Evolutionary conservation across 1,140 invertebrate genomes (phyloP).

Genomic region (Leucophenga varia): DNA sequence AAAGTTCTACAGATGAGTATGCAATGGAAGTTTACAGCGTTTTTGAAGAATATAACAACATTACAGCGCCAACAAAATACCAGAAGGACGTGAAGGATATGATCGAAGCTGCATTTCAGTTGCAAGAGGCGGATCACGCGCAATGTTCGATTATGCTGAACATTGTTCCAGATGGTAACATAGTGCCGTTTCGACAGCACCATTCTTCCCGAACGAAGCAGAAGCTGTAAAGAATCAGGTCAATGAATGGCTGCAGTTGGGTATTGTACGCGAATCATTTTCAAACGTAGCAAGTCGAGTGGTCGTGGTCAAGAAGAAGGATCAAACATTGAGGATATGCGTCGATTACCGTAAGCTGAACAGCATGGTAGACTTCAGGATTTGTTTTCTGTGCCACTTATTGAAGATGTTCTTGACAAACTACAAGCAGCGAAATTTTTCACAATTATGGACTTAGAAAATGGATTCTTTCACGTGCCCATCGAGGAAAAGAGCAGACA

Average conservation of each 20-base stretch:
- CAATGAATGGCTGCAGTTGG: neutral
- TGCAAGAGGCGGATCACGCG: neutral
- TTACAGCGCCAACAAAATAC: too few relatives aligned
- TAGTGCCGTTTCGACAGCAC: neutral
- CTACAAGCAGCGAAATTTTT: conserved; percentile 21
- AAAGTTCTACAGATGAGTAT: too few relatives aligned
- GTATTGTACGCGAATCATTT: neutral
- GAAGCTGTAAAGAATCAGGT: neutral
- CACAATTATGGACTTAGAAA: conserved; percentile 32
- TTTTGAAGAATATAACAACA: too few relatives aligned
- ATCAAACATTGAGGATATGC: too few relatives aligned
- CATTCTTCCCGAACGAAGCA: neutral
- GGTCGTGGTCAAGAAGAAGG: too few relatives aligned
- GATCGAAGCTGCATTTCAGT: too few relatives aligned
- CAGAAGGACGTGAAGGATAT: too few relatives aligned
- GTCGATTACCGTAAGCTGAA: too few relatives aligned
- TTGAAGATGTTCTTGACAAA: conserved; percentile 20
- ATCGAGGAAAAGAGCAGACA: conserved; percentile 27
- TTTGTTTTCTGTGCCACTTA: conserved; percentile 15
- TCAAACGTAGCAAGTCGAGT: too few relatives aligned
- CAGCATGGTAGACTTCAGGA: too few relatives aligned
- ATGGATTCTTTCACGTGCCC: conserved; percentile 39
- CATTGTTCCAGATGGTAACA: neutral
- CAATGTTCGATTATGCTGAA: conserved; percentile 1
- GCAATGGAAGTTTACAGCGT: too few relatives aligned